Evolutionary conservation across 2,113 vertebrate genomes (phyloP).

Genomic region (Ameiurus melas): DNA sequence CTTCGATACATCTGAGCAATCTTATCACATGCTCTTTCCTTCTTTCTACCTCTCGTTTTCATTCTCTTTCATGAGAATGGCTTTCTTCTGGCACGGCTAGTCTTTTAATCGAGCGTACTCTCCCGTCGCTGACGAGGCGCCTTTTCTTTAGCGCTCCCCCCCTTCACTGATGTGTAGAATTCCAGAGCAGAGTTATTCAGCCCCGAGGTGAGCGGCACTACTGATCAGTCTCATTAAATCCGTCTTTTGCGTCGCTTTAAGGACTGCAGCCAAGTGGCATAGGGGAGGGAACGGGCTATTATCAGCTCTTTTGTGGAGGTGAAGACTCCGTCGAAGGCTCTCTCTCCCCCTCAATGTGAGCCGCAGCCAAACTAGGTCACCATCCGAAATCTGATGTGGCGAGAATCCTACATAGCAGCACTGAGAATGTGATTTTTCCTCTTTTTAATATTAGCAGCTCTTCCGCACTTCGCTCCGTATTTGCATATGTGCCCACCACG

Average conservation of each 20-base stretch:
- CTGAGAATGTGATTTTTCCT: background rate
- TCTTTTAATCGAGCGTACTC: conserved; percentile 15
- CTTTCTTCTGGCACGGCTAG: conserved; percentile 5
- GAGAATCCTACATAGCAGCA: conserved; percentile 8
- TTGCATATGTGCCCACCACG: background rate
- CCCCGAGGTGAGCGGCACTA: conserved; percentile 30
- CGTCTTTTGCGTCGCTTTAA: conserved; percentile 9
- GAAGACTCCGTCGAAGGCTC: conserved; percentile 39
- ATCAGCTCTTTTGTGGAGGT: conserved; percentile 48
- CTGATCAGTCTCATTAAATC: conserved; percentile 30
- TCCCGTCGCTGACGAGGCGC: background rate
- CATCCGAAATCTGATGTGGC: conserved; percentile 18
- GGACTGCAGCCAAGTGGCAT: conserved; percentile 16
- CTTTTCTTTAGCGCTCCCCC: background rate
- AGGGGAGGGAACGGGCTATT: conserved; percentile 26
- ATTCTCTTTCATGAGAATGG: background rate
- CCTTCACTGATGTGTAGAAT: conserved; percentile 15
- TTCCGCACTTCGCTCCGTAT: background rate
- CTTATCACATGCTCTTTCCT: background rate
- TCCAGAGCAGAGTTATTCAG: conserved; percentile 16
- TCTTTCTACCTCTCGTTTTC: background rate
- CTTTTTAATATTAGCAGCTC: background rate
- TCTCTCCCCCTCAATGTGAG: conserved; percentile 34
- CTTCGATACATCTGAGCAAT: background rate
- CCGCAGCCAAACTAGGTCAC: conserved; percentile 48